These are phyloP conservation scores for Perccottus glenii DNA, from an alignment of 2,113 vertebrate species.

Conservation along the genomic window DNA sequence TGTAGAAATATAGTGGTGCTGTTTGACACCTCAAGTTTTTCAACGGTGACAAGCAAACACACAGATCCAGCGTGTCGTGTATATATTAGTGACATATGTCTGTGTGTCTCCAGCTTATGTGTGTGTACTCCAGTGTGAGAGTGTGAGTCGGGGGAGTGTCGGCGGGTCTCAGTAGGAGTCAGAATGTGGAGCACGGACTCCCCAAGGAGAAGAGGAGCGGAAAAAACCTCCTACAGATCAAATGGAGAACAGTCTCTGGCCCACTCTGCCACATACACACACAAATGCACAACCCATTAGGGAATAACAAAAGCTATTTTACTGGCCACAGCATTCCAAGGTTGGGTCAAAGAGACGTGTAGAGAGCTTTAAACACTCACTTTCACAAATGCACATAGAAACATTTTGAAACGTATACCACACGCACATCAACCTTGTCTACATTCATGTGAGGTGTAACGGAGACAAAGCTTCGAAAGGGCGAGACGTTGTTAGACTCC, in stretches of 20 bases:
- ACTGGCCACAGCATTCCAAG: constrained; percentile 34
- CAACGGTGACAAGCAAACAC: neutral
- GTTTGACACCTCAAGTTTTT: constrained; percentile 11
- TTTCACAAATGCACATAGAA: constrained; percentile 1
- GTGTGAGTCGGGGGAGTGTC: constrained; percentile 71
- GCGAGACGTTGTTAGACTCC: constrained; percentile 38
- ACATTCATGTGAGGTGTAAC: constrained; percentile 16
- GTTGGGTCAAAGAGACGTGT: constrained; percentile 49
- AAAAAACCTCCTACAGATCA: constrained; percentile 79
- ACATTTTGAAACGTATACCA: too few relatives aligned
- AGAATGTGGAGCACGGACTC: constrained; percentile 83
- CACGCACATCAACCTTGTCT: constrained; percentile 12
- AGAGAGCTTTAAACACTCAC: constrained; percentile 15
- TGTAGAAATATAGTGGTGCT: neutral
- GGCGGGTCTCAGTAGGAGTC: constrained; percentile 82
- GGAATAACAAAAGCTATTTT: constrained; percentile 35
- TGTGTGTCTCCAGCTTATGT: constrained; percentile 37
- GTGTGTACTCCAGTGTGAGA: constrained; percentile 47
- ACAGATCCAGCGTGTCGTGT: constrained; percentile 1
- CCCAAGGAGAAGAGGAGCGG: constrained; percentile 77
- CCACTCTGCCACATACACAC: constrained; percentile 37
- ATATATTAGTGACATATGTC: constrained; percentile 29
- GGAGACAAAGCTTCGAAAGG: constrained; percentile 18
- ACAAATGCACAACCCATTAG: constrained; percentile 30
- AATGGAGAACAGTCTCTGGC: constrained; percentile 83